Conservation (phyloP, 2,113 vertebrate species). For the Athene noctua region DNA sequence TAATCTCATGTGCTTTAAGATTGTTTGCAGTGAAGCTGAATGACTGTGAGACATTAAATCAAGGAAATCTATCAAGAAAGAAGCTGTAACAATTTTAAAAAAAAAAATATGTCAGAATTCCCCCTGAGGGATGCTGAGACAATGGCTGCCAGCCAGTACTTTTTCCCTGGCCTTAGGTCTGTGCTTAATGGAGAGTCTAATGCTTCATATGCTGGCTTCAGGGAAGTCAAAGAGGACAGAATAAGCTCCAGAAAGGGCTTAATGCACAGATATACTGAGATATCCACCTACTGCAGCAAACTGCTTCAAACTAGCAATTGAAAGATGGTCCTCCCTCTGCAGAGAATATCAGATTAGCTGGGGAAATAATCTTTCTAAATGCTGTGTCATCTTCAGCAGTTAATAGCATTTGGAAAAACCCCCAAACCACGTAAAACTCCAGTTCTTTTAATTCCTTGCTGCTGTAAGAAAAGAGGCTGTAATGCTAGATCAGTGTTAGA, state of each 20-base stretch:
- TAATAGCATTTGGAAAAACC: neutral
- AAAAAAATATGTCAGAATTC: neutral
- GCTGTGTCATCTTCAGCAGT: slow-evolving; percentile 28
- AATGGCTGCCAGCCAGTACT: neutral
- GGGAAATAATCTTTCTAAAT: neutral
- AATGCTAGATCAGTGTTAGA: neutral
- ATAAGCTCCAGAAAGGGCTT: neutral
- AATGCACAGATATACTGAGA: neutral
- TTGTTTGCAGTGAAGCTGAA: neutral
- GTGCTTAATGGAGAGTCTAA: neutral
- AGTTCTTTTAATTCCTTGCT: neutral
- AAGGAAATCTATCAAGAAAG: neutral
- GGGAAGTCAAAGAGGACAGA: neutral
- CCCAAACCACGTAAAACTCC: neutral
- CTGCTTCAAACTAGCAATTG: neutral
- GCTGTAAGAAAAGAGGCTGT: neutral
- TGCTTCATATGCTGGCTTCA: neutral
- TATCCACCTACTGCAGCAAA: neutral
- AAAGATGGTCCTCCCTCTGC: neutral
- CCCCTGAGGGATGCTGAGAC: neutral
- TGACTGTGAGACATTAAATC: neutral
- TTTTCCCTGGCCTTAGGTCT: neutral
- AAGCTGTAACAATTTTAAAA: neutral
- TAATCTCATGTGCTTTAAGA: neutral
- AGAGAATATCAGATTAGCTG: neutral